phyloP scores from a whole-genome alignment of 2,888 invertebrate species.

The Drosophila pegasa region DNA sequence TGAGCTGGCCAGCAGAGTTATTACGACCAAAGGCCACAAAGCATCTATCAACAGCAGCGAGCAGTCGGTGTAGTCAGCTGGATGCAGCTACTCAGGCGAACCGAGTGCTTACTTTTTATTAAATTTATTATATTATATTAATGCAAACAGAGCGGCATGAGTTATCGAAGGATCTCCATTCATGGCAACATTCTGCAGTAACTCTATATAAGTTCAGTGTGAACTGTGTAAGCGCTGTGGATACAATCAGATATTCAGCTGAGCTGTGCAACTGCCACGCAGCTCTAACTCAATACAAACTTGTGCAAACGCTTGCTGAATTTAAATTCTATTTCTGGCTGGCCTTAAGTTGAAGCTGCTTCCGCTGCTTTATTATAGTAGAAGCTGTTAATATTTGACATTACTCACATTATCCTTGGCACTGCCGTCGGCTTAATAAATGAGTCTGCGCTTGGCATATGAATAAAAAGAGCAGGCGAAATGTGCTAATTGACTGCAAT shows the following conservation, averaged over 20 bases:
- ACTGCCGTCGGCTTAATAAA: conserved; percentile 23
- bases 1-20: conserved; percentile 3
- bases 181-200: conserved; percentile 10
- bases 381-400: neutral
- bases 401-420: conserved; percentile 27
- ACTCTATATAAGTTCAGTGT: conserved; percentile 1
- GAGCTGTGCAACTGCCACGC: neutral
- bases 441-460: conserved; percentile 21
- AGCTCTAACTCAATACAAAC: conserved; percentile 3
- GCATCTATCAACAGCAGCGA: conserved; percentile 66
- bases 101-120: conserved; percentile 30
- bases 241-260: conserved; percentile 8
- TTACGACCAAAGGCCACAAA: conserved; percentile 16
- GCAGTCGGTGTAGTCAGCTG: conserved; percentile 48
- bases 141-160: conserved; percentile 19
- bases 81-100: conserved; percentile 39
- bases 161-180: neutral
- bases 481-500: conserved; percentile 58
- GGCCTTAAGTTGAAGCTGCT: neutral
- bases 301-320: neutral
- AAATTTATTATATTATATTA: neutral
- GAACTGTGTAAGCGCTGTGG: neutral
- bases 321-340: conserved; percentile 5
- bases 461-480: conserved; percentile 36
- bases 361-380: neutral